Evolutionary conservation across 2,888 invertebrate genomes (phyloP).

Genomic region (Imbricaverruca yamaguchii): DNA sequence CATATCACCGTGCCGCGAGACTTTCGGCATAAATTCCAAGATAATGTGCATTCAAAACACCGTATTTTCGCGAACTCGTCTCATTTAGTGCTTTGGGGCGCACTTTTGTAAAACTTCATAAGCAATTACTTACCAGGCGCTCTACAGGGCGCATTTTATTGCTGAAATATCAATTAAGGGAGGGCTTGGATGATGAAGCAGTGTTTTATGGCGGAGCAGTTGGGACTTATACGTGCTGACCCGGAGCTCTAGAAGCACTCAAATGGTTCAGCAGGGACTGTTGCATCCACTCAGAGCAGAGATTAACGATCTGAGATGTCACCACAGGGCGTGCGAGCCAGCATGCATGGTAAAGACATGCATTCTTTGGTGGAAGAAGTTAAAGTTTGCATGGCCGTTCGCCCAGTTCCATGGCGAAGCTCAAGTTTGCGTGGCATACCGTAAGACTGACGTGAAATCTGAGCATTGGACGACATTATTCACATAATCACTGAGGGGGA

Average conservation of each 20-base stretch:
- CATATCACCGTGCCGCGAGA: background rate
- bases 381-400: no score
- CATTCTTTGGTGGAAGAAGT: no score
- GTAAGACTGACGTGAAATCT: no score
- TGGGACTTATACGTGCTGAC: background rate
- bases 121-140: constrained; percentile 12
- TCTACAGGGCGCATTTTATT: background rate
- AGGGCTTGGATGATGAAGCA: background rate
- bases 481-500: no score
- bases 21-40: background rate
- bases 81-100: constrained; percentile 6
- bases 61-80: constrained; percentile 3
- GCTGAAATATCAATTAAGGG: background rate
- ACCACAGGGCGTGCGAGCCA: no score
- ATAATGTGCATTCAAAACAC: constrained; percentile 3
- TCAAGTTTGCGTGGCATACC: no score
- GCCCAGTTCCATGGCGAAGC: no score
- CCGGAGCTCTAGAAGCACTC: background rate
- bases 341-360: no score
- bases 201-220: background rate
- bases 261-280: no score
- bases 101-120: constrained; percentile 11
- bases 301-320: no score
- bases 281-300: no score
- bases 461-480: no score